These are phyloP conservation scores for Leptinotarsa texana DNA, from an alignment of 1,140 invertebrate genomes.

Conservation along the genomic window DNA sequence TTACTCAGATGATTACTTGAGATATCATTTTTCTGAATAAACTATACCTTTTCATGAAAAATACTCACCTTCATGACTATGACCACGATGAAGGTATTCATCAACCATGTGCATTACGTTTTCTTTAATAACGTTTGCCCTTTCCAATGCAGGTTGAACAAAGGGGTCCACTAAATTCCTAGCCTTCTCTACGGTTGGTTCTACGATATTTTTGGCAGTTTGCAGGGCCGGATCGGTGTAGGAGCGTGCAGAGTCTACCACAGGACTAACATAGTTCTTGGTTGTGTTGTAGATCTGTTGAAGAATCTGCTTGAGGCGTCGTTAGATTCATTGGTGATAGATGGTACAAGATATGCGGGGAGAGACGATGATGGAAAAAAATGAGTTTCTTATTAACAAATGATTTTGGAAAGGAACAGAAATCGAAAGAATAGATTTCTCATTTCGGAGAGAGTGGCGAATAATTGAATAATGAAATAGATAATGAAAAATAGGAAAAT, in stretches of 20 bases:
- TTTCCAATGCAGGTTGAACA: slow-evolving; percentile 44
- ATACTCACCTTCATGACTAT: slow-evolving; percentile 21
- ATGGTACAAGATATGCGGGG: slow-evolving; percentile 1
- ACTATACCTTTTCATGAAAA: background rate
- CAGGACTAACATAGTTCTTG: slow-evolving; percentile 36
- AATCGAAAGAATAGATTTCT: too few relatives aligned
- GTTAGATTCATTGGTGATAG: slow-evolving; percentile 31
- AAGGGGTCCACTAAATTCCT: slow-evolving; percentile 41
- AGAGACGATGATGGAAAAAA: too few relatives aligned
- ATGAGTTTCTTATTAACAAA: too few relatives aligned
- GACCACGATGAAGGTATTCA: slow-evolving; percentile 37
- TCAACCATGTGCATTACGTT: slow-evolving; percentile 47
- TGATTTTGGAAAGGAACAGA: too few relatives aligned
- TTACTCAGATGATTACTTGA: too few relatives aligned
- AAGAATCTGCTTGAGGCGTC: slow-evolving; percentile 54
- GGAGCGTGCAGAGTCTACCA: slow-evolving; percentile 46
- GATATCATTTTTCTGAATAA: too few relatives aligned
- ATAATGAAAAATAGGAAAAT: too few relatives aligned
- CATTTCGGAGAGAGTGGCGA: too few relatives aligned
- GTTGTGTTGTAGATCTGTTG: slow-evolving; percentile 53
- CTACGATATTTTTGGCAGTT: slow-evolving; percentile 37
- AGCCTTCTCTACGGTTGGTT: slow-evolving; percentile 43
- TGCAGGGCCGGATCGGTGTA: slow-evolving; percentile 45
- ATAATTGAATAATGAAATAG: too few relatives aligned
- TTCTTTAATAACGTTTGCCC: slow-evolving; percentile 43